Conservation (phyloP, 1,140 invertebrate genomes). For the Oscheius sp. region DNA sequence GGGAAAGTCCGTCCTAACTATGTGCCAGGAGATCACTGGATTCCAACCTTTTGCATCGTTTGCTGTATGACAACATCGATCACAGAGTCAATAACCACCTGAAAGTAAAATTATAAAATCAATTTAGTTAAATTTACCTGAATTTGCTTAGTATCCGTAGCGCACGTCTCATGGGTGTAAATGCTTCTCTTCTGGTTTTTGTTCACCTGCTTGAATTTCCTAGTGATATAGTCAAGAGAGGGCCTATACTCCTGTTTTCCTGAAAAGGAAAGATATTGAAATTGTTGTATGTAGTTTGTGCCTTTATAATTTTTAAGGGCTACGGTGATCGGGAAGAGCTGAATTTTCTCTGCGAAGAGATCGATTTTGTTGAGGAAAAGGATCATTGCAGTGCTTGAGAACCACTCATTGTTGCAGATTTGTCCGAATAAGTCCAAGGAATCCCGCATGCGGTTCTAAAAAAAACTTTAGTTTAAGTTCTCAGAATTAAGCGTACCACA, state of each 20-base stretch:
- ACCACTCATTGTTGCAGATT: constrained; percentile 60
- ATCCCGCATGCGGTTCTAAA: constrained; percentile 61
- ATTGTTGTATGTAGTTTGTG: constrained; percentile 10
- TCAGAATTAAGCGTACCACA: constrained; percentile 35
- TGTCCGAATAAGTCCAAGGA: constrained; percentile 58
- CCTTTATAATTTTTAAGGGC: constrained; percentile 42
- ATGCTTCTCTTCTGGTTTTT: constrained; percentile 57
- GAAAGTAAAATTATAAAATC: constrained; percentile 9
- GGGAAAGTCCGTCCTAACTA: too few relatives aligned
- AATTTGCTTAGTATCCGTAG: constrained; percentile 62
- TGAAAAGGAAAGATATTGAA: constrained; percentile 29
- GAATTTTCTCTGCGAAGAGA: constrained; percentile 57
- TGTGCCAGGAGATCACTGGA: constrained; percentile 57
- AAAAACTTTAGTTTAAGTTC: neutral
- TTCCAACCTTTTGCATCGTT: constrained; percentile 62
- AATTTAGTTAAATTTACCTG: constrained; percentile 5
- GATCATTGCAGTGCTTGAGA: constrained; percentile 58
- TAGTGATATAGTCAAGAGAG: constrained; percentile 58
- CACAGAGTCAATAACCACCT: constrained; percentile 61
- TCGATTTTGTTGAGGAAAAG: constrained; percentile 61
- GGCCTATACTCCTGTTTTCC: constrained; percentile 58
- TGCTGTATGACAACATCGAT: constrained; percentile 63
- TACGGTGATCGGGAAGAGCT: constrained; percentile 32
- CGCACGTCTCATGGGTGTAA: constrained; percentile 61
- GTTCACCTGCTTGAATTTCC: constrained; percentile 57